Conservation (phyloP, 1,140 invertebrate genomes). For the Onthophagus taurus region DNA sequence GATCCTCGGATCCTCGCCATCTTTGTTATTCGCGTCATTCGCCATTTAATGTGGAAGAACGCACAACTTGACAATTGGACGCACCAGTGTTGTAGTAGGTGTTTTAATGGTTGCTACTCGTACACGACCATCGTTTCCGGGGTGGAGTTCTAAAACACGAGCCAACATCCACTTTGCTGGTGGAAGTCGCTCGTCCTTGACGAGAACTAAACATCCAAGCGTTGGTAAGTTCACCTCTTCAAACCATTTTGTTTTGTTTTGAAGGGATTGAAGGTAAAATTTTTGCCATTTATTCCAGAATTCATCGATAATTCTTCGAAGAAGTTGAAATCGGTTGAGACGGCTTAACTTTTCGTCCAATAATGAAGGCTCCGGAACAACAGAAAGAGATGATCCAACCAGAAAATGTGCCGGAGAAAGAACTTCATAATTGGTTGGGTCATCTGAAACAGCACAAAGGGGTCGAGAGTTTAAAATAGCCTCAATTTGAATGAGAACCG, state of each 20-base stretch:
- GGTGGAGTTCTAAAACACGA: slow-evolving; percentile 1
- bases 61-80: too few species aligned
- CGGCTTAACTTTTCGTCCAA: neutral
- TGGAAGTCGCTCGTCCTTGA: slow-evolving; percentile 3
- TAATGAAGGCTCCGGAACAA: neutral
- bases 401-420: slow-evolving; percentile 11
- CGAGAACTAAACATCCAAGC: neutral
- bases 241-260: slow-evolving; percentile 9
- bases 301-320: slow-evolving; percentile 3
- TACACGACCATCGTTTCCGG: slow-evolving; percentile 1
- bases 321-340: slow-evolving; percentile 1
- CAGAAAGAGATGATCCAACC: slow-evolving; percentile 2
- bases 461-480: slow-evolving; percentile 5
- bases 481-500: slow-evolving; percentile 6
- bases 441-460: neutral
- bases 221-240: neutral
- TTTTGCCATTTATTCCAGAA: slow-evolving; percentile 9
- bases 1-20: too few species aligned
- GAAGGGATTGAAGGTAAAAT: slow-evolving; percentile 1
- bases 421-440: neutral
- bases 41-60: too few species aligned
- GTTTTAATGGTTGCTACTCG: slow-evolving; percentile 3
- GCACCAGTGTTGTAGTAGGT: too few species aligned
- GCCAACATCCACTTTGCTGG: slow-evolving; percentile 4
- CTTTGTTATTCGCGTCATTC: too few species aligned